Base-by-base conservation (phyloP, 2,797 vertebrate species). In the Danio aesculapii region DNA sequence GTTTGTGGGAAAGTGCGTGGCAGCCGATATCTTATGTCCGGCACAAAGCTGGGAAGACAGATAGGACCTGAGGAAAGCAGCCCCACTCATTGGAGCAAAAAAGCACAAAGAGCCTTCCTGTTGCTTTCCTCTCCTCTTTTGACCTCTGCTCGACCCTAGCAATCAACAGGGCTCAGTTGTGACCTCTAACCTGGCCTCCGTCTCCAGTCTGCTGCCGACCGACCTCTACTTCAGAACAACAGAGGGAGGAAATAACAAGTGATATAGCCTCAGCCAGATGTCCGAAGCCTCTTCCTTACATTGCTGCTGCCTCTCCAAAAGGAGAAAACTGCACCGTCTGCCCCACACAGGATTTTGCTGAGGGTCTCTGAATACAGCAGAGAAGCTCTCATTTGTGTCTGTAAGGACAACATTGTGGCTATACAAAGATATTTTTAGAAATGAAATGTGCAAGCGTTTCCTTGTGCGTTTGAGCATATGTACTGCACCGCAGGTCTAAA, bases 201-300 rank as follows among this genome's bases (percentile, higher is more conserved):
- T 84, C 85, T 86, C 72, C 78, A 69, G 74, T 82, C 83, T 86
- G 84, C 82, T 85, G 84, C 69, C 6, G 59, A 64, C 50, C 79
- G 80, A 84, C 78, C 83, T 79, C 83, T 62, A 7, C 52, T 81
- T 68, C 62, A 74, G 61, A 82, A 77, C 77, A 77, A 85, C 80
- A 80, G 80, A 67, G 69, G 62, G 78, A 87, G 88, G 84, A 89
- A 86, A 81, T 67, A 76, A 78, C 86, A 86, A 75, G 66, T 58
- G 84, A 84, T 77, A 62, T 64, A 57, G 62, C 44, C 39, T 57
- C 52, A 59, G 67, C 81, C 84, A 83, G 81, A 79, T 13, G 41
- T 55, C 71, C 70, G 52, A 78, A 77, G 63, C 74, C 83, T 52
- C 75, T 70, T 87, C 78, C 61, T 75, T 43, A 21, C 75, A 47